Evolutionary conservation across 2,888 invertebrate species (phyloP).

Genomic region (Pheosia tremula): DNA sequence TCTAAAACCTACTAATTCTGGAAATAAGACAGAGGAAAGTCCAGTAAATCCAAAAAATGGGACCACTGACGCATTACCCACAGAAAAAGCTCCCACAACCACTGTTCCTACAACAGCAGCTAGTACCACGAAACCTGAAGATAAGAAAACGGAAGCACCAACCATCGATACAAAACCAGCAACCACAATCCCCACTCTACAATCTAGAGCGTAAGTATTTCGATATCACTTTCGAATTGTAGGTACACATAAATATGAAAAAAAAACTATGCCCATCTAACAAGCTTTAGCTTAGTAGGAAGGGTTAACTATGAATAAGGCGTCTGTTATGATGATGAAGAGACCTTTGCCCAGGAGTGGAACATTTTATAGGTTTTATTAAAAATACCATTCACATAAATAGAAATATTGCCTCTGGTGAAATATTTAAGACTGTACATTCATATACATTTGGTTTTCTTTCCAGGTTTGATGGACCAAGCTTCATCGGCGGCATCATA

Average conservation of each 20-base stretch:
- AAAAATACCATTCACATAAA: too few species aligned
- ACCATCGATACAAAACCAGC: conserved; percentile 39
- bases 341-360: too few species aligned
- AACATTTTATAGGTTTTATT: too few species aligned
- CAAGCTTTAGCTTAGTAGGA: too few species aligned
- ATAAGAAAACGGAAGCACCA: background rate
- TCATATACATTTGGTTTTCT: conserved; percentile 19
- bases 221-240: too few species aligned
- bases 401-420: too few species aligned
- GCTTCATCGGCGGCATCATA: conserved; percentile 94
- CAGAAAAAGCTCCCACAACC: conserved; percentile 5
- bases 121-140: conserved; percentile 3
- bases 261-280: background rate
- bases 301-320: too few species aligned
- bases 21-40: background rate
- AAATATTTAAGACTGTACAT: too few species aligned
- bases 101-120: background rate
- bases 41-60: background rate
- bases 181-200: conserved; percentile 36
- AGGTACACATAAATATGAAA: background rate
- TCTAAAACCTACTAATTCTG: background rate
- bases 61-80: background rate
- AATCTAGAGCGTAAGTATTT: conserved; percentile 62
- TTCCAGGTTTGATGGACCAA: conserved; percentile 89
- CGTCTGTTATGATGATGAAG: too few species aligned